phyloP scores from a whole-genome alignment of 2,888 invertebrate genomes.

The Galerucella calmariensis region DNA sequence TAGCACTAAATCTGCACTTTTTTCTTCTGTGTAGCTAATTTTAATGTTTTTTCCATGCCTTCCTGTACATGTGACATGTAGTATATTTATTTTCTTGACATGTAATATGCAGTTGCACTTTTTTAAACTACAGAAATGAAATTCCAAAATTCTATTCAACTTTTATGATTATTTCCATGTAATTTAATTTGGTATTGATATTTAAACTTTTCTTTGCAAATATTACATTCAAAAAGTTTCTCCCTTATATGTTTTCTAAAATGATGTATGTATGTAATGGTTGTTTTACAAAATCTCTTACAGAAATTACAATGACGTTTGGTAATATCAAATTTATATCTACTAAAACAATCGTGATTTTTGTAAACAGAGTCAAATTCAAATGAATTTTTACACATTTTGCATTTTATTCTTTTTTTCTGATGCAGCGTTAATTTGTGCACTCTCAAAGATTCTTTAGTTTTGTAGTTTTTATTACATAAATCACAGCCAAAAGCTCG shows the following conservation, averaged over 20 bases:
- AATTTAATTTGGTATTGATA: slow-evolving; percentile 38
- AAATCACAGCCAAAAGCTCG: slow-evolving; percentile 43
- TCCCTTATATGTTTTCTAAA: slow-evolving; percentile 33
- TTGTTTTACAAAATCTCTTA: slow-evolving; percentile 36
- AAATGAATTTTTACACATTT: slow-evolving; percentile 35
- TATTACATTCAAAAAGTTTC: slow-evolving; percentile 32
- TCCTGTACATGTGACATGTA: too few species aligned
- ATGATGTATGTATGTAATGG: slow-evolving; percentile 34
- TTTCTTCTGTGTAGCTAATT: too few species aligned
- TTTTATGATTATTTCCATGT: slow-evolving; percentile 35
- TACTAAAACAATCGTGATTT: slow-evolving; percentile 37
- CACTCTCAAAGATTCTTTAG: slow-evolving; percentile 44
- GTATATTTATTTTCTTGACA: not conserved
- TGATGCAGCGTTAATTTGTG: slow-evolving; percentile 41
- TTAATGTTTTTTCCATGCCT: too few species aligned
- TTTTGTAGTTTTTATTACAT: slow-evolving; percentile 46
- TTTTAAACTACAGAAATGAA: not conserved
- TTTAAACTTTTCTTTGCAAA: slow-evolving; percentile 33
- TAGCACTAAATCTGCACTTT: too few species aligned
- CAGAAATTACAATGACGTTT: slow-evolving; percentile 38
- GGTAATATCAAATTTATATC: slow-evolving; percentile 26
- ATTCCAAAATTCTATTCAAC: slow-evolving; percentile 1
- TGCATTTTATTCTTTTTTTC: slow-evolving; percentile 28
- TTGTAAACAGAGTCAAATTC: slow-evolving; percentile 37
- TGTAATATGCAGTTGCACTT: not conserved